Percentiles rank a stretch among this genome's conserved stretches.
phyloP scores from a whole-genome alignment of 2,888 invertebrate genomes.

The Cephus pulcher region DNA sequence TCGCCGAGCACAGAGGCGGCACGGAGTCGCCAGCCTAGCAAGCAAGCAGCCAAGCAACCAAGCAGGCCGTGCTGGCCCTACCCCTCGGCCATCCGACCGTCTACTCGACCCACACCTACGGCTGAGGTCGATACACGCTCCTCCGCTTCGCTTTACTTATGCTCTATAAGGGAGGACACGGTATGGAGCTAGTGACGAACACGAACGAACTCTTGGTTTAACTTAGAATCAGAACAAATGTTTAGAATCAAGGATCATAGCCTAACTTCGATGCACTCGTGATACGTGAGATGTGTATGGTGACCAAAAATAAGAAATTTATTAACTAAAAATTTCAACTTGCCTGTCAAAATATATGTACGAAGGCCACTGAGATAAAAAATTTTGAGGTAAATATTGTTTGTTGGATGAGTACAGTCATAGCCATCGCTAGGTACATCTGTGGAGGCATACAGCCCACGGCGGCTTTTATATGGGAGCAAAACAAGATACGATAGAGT shows the following conservation, averaged over 20 bases:
- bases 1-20: conserved; percentile 35
- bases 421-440: conserved; percentile 35
- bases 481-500: conserved; percentile 35
- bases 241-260: not conserved
- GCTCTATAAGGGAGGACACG: conserved; percentile 44
- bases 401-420: not conserved
- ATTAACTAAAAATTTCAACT: not conserved
- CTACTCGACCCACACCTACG: conserved; percentile 54
- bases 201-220: not conserved
- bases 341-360: not conserved
- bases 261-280: not conserved
- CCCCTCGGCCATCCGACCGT: conserved; percentile 14
- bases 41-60: conserved; percentile 13
- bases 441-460: conserved; percentile 44
- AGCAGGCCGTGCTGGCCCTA: conserved; percentile 11
- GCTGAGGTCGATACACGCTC: conserved; percentile 59
- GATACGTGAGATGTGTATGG: not conserved
- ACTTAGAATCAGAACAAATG: not conserved
- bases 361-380: not conserved
- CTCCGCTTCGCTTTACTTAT: conserved; percentile 48
- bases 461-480: conserved; percentile 41
- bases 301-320: not conserved
- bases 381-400: not conserved
- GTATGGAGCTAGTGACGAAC: conserved; percentile 25
- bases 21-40: conserved; percentile 46